Evolutionary conservation across 2,888 invertebrate genomes (phyloP).

Genomic region (Smittia aterrima): DNA sequence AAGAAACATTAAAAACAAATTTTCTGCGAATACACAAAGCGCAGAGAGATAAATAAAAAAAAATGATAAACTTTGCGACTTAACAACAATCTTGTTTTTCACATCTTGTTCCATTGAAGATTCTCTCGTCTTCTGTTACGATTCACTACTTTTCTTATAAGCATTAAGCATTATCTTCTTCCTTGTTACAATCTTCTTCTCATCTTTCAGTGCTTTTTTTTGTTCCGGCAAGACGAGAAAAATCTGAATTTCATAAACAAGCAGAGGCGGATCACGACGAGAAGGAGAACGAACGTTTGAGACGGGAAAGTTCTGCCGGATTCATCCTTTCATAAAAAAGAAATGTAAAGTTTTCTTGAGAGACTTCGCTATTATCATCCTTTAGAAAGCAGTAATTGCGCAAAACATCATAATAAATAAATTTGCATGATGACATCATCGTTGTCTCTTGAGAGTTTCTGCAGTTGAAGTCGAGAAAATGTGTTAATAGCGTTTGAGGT

Average conservation of each 20-base stretch:
- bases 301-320: too few relatives aligned
- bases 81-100: constrained; percentile 36
- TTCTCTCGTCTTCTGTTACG: neutral
- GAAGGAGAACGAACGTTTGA: too few relatives aligned
- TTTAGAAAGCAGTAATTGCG: constrained; percentile 26
- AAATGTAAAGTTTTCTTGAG: too few relatives aligned
- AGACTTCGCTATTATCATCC: too few relatives aligned
- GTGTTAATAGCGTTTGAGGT: constrained; percentile 29
- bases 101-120: constrained; percentile 9
- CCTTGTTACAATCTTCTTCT: constrained; percentile 24
- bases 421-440: constrained; percentile 36
- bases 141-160: constrained; percentile 1
- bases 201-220: neutral
- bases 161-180: constrained; percentile 26
- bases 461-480: constrained; percentile 23
- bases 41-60: neutral
- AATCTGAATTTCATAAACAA: constrained; percentile 1
- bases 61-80: constrained; percentile 29
- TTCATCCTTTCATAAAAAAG: too few relatives aligned
- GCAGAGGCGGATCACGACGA: neutral
- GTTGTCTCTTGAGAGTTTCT: neutral
- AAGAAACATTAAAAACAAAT: constrained; percentile 17
- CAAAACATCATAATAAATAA: constrained; percentile 40
- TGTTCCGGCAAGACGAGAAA: neutral
- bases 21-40: too few relatives aligned